Base-by-base conservation (phyloP, 2,113 vertebrate genomes). In the Oreotrochilus melanogaster region DNA sequence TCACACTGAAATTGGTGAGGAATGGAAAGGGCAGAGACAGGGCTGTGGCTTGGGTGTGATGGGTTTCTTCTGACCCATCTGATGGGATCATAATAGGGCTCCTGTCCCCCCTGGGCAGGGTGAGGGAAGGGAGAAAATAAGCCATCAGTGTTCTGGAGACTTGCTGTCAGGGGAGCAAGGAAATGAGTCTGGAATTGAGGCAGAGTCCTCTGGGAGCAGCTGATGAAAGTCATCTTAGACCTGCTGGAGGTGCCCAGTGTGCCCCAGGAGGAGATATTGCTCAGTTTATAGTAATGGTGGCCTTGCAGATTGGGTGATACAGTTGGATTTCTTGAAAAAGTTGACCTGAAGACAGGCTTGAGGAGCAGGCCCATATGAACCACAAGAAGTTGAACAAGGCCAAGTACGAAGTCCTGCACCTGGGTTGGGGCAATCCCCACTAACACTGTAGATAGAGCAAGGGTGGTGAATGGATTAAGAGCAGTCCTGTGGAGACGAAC, bases 381-480 rank as follows among this genome's bases (percentile, higher is more conserved):
- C 7, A 82, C 13, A 2, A 56, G 45, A 31, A 42, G 45, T 66
- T 93, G 66, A 57, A 4, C 50, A 35, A 54, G 39, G 50, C 72
- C 58, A 58, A 42, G 24, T 51, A 24, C 3, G 3, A 58, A 33
- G 28, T 67, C 33, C 58, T 60, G 22, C 23, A 10, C 10, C 12
- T 60, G 74, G 14, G 18, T 19, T 0, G 1, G 30, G 54, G 27
- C 35, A 53, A 1, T 19, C 4, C 4, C 14, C 2, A 1, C 7
- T 23, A 3, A 21, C 25, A 4, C 9, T 25, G 7, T 14, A 18
- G 64, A 6, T 14, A 18, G 64, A 6, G n/a, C 30, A 2, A 25
- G 23, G 13, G 10, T 39, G 39, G 37, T 14, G 37, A 37, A 22
- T 10, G 42, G 50, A 4, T 56, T 8, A 42, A 14, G 58, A 66